phyloP scores from a whole-genome alignment of 2,888 invertebrate species.

The Thecophora atra region DNA sequence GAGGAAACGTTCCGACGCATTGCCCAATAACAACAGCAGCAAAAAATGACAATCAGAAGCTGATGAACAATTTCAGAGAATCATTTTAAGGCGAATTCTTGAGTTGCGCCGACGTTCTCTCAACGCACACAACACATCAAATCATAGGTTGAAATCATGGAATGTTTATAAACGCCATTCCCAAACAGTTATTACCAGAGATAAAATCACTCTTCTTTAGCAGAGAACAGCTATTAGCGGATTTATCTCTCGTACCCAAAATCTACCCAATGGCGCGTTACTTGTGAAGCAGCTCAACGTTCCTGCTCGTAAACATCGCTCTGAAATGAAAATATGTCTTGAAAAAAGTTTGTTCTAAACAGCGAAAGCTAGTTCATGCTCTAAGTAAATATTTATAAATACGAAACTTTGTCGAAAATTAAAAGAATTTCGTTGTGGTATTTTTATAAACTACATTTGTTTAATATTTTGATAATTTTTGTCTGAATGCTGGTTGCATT shows the following conservation, averaged over 20 bases:
- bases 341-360: conserved; percentile 15
- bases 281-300: neutral
- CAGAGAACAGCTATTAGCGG: conserved; percentile 25
- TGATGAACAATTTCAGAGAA: neutral
- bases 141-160: conserved; percentile 22
- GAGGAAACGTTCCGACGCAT: neutral
- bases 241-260: conserved; percentile 31
- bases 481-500: conserved; percentile 10
- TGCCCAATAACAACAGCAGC: conserved; percentile 2
- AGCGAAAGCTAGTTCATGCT: neutral
- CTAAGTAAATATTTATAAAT: neutral
- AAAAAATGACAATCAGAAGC: conserved; percentile 2
- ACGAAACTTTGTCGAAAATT: conserved; percentile 17
- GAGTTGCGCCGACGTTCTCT: conserved; percentile 10
- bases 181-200: conserved; percentile 43
- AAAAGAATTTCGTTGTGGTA: neutral
- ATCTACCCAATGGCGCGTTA: neutral
- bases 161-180: conserved; percentile 30
- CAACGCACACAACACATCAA: conserved; percentile 18
- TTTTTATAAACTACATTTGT: conserved; percentile 28
- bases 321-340: conserved; percentile 39
- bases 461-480: conserved; percentile 17
- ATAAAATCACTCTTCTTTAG: conserved; percentile 38
- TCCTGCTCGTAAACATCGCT: conserved; percentile 25
- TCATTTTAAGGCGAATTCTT: neutral